Evolutionary conservation across 2,113 vertebrate species (phyloP).

Genomic region (Scomber colias): DNA sequence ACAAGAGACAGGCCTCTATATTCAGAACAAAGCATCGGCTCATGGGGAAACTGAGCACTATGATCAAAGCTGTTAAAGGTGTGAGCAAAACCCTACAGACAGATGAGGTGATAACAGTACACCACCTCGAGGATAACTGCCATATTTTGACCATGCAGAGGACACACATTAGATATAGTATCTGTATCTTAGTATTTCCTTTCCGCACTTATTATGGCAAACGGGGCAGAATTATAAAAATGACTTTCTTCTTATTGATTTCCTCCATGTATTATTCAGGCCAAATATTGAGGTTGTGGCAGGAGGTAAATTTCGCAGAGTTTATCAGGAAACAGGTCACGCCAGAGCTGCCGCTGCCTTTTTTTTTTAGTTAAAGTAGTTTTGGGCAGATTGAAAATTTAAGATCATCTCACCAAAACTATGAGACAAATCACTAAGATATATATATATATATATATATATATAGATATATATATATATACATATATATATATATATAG

Average conservation of each 20-base stretch:
- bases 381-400: neutral
- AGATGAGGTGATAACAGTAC: neutral
- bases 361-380: conserved; percentile 1
- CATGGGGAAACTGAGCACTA: conserved; percentile 18
- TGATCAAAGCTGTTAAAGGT: conserved; percentile 19
- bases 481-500: no score
- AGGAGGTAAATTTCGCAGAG: conserved; percentile 67
- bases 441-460: no score
- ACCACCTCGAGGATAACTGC: neutral
- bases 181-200: conserved; percentile 10
- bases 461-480: no score
- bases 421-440: neutral
- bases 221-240: conserved; percentile 44
- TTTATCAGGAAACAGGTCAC: conserved; percentile 68
- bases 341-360: conserved; percentile 24
- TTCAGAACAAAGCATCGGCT: conserved; percentile 18
- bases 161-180: neutral
- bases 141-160: neutral
- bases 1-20: neutral
- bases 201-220: conserved; percentile 33
- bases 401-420: no score
- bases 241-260: conserved; percentile 69
- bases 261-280: conserved; percentile 75
- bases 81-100: conserved; percentile 10
- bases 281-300: conserved; percentile 44